Base-by-base conservation (phyloP, 2,797 vertebrate species). In the Gymnoscopelus microlampas region DNA sequence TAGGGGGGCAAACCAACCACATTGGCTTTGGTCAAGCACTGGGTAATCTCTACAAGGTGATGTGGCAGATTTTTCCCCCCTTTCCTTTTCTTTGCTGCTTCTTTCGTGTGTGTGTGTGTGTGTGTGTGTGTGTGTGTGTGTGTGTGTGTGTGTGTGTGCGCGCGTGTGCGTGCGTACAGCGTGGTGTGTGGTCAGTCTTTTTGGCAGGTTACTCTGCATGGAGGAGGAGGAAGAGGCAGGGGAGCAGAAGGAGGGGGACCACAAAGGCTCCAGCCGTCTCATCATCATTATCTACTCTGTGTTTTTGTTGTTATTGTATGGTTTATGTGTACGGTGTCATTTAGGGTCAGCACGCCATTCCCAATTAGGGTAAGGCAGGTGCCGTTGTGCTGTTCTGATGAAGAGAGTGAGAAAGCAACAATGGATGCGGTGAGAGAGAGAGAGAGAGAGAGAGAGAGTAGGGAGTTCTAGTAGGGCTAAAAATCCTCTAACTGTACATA, bases 201-300 rank as follows among this genome's bases (percentile, higher is more conserved):
- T 84, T 90, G 77, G 81, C 84, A 15, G 50, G 54, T 73, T 49
- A 54, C 72, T 83, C 79, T 76, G 83, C 69, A 82, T 85, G 80
- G 83, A 83, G 79, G 72, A 66, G 71, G 77, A 68, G 75, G 79
- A 77, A 72, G 82, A 79, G 77, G 79, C 60, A 9, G 39, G 39
- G 26, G 39, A 7, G 39, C 1, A 29, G 26, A 4, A 4, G 26
- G 26, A 44, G 39, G 39, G 39, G 39, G 39, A 35, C n/a, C n/a
- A n/a, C 9, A 8, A 44, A 44, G 39, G 39, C 39, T 44, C 9
- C 39, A 44, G 39, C 39, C 7, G 7, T 8, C 39, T 44, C 39
- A 10, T 44, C 39, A 44, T 44, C 5, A 44, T 44, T 4, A 5
- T 35, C 32, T 35, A 0, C 39, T 44, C 8, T 44, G 19, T 19